Conservation (phyloP, 2,888 invertebrate species). For the Graphium colonna region DNA sequence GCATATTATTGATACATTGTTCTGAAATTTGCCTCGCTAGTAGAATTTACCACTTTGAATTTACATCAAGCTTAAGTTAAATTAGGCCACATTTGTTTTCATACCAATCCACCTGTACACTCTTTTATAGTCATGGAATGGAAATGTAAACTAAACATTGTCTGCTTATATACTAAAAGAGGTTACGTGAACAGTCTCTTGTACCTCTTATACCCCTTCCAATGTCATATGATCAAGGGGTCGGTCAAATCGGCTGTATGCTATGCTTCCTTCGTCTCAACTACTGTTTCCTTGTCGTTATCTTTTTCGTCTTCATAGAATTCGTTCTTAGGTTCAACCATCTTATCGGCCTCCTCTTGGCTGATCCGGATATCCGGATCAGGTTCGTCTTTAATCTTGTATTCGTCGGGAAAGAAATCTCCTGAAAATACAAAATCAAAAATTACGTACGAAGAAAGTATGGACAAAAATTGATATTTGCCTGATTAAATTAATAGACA, state of each 20-base stretch:
- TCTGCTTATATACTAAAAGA: conserved; percentile 2
- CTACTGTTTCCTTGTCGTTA: conserved; percentile 85
- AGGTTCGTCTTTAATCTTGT: conserved; percentile 87
- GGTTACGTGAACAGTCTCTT: conserved; percentile 37
- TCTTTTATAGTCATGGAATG: too few species aligned
- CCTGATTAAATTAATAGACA: too few species aligned
- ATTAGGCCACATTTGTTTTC: too few species aligned
- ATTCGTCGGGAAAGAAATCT: conserved; percentile 87
- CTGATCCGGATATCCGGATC: conserved; percentile 91
- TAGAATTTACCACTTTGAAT: too few species aligned
- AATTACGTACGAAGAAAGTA: too few species aligned
- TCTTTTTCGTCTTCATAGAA: conserved; percentile 95
- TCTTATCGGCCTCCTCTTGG: conserved; percentile 89
- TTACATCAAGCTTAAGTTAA: too few species aligned
- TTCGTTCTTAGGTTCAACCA: conserved; percentile 91
- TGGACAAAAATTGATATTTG: too few species aligned
- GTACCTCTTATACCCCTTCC: conserved; percentile 38
- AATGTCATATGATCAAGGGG: conserved; percentile 57
- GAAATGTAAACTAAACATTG: too few species aligned
- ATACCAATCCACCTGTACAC: too few species aligned
- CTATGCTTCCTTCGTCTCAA: conserved; percentile 67
- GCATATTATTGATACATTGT: too few species aligned
- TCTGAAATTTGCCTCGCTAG: too few species aligned
- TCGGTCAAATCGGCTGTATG: conserved; percentile 54
- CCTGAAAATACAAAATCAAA: too few species aligned